Conservation (phyloP, 2,888 invertebrate genomes). For the Acleris holmiana region DNA sequence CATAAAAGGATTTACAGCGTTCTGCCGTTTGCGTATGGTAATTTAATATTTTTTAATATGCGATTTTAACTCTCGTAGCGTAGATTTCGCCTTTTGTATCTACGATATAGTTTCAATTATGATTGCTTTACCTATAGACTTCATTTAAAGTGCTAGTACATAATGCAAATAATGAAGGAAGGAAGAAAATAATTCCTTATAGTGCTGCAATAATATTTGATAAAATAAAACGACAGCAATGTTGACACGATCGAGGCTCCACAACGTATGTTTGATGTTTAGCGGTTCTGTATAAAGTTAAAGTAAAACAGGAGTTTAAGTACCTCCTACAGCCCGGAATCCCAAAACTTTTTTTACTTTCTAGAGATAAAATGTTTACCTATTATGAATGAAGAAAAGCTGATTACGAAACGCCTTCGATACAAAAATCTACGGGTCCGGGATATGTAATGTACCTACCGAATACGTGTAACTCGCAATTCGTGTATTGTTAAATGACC, state of each 20-base stretch:
- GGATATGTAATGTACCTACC: constrained; percentile 41
- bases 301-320: constrained; percentile 31
- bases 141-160: no score
- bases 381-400: constrained; percentile 45
- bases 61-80: no score
- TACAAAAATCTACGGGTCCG: constrained; percentile 42
- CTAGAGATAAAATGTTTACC: constrained; percentile 43
- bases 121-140: no score
- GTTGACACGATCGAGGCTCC: no score
- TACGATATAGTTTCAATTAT: no score
- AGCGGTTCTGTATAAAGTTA: neutral
- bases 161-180: no score
- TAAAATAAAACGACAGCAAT: no score
- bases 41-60: no score
- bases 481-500: constrained; percentile 41
- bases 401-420: constrained; percentile 45
- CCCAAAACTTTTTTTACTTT: constrained; percentile 42
- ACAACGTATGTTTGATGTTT: neutral
- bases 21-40: neutral
- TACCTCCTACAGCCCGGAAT: constrained; percentile 12
- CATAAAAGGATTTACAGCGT: neutral
- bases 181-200: no score
- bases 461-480: constrained; percentile 45
- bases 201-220: no score
- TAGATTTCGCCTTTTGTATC: no score